A percentile compares a stretch with the other conserved stretches of the same genome.
Conservation (phyloP, 2,113 vertebrate species). For the Sphyrna mokarran region DNA sequence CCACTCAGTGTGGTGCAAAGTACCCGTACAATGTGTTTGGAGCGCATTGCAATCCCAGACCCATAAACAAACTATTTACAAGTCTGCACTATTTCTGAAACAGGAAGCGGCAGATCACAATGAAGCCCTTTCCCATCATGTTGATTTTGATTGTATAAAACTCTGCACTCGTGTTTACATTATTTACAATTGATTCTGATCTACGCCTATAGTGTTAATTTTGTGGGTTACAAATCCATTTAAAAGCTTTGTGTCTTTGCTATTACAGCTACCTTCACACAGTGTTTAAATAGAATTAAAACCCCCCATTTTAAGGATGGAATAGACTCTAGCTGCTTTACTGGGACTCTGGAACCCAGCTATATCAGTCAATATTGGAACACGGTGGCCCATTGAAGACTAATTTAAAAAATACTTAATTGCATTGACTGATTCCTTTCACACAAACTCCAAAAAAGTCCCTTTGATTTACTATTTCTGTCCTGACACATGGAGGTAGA, state of each 20-base stretch:
- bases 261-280: not conserved
- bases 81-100: not conserved
- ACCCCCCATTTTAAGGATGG: not conserved
- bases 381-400: not conserved
- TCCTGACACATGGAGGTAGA: not conserved
- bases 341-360: not conserved
- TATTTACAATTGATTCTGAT: not conserved
- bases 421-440: not conserved
- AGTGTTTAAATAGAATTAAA: not conserved
- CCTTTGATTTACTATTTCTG: not conserved
- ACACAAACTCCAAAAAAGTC: not conserved
- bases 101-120: not conserved
- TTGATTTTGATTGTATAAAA: not conserved
- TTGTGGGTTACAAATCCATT: not conserved
- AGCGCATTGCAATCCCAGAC: not conserved
- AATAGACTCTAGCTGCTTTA: not conserved
- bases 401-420: not conserved
- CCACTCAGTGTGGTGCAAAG: not conserved
- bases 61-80: not conserved
- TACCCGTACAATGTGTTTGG: not conserved
- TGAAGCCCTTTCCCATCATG: not conserved
- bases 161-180: not conserved
- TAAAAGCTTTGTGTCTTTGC: not conserved
- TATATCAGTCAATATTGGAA: not conserved
- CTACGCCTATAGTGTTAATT: not conserved